Evolutionary conservation across 2,113 vertebrate genomes (phyloP).

Genomic region (Chrysemys picta): DNA sequence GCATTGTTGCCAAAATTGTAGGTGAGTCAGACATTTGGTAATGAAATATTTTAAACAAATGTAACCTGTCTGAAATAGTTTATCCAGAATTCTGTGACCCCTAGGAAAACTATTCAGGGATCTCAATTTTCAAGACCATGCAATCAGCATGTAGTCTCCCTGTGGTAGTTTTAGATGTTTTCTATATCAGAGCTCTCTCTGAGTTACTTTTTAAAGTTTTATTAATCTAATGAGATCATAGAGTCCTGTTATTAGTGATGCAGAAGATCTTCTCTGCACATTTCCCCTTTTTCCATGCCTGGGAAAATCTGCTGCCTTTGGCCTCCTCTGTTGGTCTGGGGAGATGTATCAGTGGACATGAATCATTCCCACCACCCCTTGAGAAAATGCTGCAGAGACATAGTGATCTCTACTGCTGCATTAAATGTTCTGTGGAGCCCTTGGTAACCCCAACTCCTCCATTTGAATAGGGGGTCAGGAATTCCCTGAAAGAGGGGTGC

Average conservation of each 20-base stretch:
- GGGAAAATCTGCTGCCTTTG: accelerated
- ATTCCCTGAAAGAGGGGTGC: background rate
- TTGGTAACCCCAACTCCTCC: background rate
- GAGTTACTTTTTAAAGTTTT: slow-evolving; percentile 22
- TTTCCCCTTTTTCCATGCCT: background rate
- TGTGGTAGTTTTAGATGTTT: background rate
- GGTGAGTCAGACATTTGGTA: accelerated
- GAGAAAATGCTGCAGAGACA: accelerated
- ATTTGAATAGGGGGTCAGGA: background rate
- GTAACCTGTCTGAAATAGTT: background rate
- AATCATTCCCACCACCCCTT: accelerated
- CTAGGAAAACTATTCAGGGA: background rate
- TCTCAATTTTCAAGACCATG: background rate
- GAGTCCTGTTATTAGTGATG: background rate
- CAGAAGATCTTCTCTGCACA: background rate
- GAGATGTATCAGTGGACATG: background rate
- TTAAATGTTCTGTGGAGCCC: background rate
- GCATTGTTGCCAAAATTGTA: background rate
- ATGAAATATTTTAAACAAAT: background rate
- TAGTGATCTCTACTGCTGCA: background rate
- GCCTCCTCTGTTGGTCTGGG: accelerated
- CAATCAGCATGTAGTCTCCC: background rate
- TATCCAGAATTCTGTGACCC: background rate
- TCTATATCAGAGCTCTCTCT: slow-evolving; percentile 22
- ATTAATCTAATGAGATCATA: background rate